A percentile compares a stretch with the other conserved stretches of the same genome.
Evolutionary conservation across 2,888 invertebrate genomes (phyloP).

Genomic region (Mythimna loreyi): DNA sequence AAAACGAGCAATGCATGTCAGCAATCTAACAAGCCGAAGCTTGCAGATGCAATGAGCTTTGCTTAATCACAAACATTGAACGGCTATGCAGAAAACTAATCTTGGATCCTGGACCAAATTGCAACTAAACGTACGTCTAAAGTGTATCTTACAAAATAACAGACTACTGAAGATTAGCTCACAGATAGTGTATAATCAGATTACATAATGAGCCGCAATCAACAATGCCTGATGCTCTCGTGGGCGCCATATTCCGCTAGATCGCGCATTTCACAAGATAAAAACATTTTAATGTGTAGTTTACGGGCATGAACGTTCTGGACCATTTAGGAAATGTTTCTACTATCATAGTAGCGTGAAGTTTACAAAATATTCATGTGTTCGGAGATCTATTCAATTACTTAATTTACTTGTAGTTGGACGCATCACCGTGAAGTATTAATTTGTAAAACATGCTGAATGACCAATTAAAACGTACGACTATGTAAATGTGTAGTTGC

Average conservation of each 20-base stretch:
- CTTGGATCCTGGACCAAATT: slow-evolving; percentile 53
- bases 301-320: slow-evolving; percentile 50
- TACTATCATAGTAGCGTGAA: neutral
- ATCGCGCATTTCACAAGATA: slow-evolving; percentile 55
- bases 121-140: slow-evolving; percentile 52
- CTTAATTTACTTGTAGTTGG: slow-evolving; percentile 17
- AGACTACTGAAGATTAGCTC: slow-evolving; percentile 64
- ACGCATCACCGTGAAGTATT: slow-evolving; percentile 22
- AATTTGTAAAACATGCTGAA: slow-evolving; percentile 14
- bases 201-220: slow-evolving; percentile 64
- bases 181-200: slow-evolving; percentile 65
- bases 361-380: slow-evolving; percentile 33
- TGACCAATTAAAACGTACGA: slow-evolving; percentile 9
- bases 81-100: slow-evolving; percentile 50
- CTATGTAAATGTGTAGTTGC: neutral
- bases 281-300: slow-evolving; percentile 57
- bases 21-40: slow-evolving; percentile 33
- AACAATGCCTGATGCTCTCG: slow-evolving; percentile 57
- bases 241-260: slow-evolving; percentile 50
- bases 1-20: slow-evolving; percentile 31
- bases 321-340: slow-evolving; percentile 54
- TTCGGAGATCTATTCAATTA: slow-evolving; percentile 13
- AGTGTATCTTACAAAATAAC: slow-evolving; percentile 62
- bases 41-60: slow-evolving; percentile 36
- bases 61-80: slow-evolving; percentile 50